Conservation (phyloP, 1,140 invertebrate species). For the Phymorhynchus buccinoides region DNA sequence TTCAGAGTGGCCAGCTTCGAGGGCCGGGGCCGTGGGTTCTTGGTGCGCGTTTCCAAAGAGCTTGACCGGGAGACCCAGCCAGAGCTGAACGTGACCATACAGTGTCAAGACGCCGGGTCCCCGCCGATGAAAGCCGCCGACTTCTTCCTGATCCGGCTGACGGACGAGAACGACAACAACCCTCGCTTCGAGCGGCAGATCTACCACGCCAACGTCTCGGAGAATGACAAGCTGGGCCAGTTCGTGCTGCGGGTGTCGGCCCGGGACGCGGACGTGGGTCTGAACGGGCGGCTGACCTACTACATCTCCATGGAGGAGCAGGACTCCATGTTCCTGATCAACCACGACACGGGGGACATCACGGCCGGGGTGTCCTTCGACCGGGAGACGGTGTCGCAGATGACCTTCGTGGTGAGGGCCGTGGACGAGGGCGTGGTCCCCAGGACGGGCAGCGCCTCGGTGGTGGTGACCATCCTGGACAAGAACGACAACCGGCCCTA, state of each 20-base stretch:
- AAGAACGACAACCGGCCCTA: constrained; percentile 93
- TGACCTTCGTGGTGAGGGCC: constrained; percentile 92
- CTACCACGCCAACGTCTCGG: constrained; percentile 89
- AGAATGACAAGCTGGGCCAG: constrained; percentile 92
- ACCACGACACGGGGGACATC: constrained; percentile 88
- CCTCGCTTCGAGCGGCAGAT: constrained; percentile 91
- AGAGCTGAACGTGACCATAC: constrained; percentile 90
- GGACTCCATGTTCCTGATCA: constrained; percentile 90
- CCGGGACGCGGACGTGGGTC: constrained; percentile 93
- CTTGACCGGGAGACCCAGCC: constrained; percentile 89
- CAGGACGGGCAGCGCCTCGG: constrained; percentile 85
- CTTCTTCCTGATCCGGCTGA: constrained; percentile 91
- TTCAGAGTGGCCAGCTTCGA: constrained; percentile 55
- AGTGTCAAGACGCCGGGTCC: constrained; percentile 93
- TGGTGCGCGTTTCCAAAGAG: constrained; percentile 86
- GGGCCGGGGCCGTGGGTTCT: constrained; percentile 51
- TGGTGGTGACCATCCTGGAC: constrained; percentile 91
- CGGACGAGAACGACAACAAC: constrained; percentile 95
- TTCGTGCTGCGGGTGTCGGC: constrained; percentile 93
- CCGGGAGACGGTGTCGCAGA: constrained; percentile 88
- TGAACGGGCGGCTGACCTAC: constrained; percentile 95
- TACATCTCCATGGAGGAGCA: constrained; percentile 80
- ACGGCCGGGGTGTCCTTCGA: constrained; percentile 88
- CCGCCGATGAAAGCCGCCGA: constrained; percentile 88
- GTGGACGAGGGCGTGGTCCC: constrained; percentile 89